phyloP scores from a whole-genome alignment of 2,797 vertebrate genomes.

The Gymnothorax reevesii region DNA sequence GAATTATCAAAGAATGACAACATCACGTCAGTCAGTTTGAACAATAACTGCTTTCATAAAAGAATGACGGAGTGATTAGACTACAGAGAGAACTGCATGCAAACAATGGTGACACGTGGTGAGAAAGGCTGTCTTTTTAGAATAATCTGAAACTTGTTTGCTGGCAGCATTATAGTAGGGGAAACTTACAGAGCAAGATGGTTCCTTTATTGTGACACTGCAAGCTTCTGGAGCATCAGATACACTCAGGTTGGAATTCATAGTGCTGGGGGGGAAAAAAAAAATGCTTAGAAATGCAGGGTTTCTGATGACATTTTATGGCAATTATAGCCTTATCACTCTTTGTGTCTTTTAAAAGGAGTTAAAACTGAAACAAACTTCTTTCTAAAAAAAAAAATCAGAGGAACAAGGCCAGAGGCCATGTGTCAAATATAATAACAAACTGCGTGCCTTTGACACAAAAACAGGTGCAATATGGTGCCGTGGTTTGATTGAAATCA shows the following conservation, averaged over 20 bases:
- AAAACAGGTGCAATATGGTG: too few species aligned
- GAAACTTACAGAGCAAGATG: slow-evolving; percentile 65
- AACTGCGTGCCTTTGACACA: too few species aligned
- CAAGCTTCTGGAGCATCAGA: slow-evolving; percentile 60
- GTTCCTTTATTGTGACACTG: slow-evolving; percentile 61
- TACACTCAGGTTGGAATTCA: slow-evolving; percentile 46
- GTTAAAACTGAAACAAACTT: not conserved
- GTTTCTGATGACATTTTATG: not conserved
- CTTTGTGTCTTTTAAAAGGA: not conserved
- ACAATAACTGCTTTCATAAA: not conserved
- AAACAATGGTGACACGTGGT: not conserved
- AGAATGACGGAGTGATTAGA: not conserved
- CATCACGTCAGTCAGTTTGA: too few species aligned
- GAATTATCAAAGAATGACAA: too few species aligned
- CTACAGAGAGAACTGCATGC: not conserved
- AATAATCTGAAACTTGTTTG: not conserved
- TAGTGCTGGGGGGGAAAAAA: slow-evolving; percentile 53
- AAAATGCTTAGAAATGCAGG: not conserved
- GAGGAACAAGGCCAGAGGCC: too few species aligned
- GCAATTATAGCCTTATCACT: not conserved
- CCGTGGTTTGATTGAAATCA: too few species aligned
- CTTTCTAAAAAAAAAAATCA: too few species aligned
- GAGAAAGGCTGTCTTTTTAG: not conserved
- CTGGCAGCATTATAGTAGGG: not conserved
- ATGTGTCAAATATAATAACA: too few species aligned